Evolutionary conservation across 2,797 vertebrate genomes (phyloP).

Genomic region (Tauraco hartlaubi): DNA sequence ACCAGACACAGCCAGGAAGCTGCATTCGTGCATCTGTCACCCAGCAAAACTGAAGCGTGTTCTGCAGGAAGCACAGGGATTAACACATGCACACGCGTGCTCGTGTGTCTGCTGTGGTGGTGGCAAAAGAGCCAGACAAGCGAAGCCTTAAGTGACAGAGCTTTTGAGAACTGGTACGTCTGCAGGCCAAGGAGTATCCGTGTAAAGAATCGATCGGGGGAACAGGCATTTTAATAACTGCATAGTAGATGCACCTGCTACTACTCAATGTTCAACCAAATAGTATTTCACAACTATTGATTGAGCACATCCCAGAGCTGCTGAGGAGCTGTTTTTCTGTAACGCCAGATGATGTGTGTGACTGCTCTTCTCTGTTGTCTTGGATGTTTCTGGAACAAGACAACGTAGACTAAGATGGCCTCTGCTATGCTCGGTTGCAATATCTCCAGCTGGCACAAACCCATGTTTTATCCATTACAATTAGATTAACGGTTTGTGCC

Average conservation of each 20-base stretch:
- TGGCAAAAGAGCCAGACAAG: not conserved
- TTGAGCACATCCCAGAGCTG: conserved; percentile 6
- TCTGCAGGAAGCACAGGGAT: not conserved
- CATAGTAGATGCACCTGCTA: conserved; percentile 58
- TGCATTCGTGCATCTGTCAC: not conserved
- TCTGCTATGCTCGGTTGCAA: not conserved
- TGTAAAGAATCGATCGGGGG: not conserved
- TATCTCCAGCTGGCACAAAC: not conserved
- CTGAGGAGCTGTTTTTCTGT: not conserved
- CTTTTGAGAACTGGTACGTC: not conserved
- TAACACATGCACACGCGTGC: not conserved
- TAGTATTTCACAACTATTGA: conserved; percentile 53
- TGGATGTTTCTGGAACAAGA: not conserved
- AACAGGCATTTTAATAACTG: conserved; percentile 56
- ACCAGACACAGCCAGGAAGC: not conserved
- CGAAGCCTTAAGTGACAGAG: not conserved
- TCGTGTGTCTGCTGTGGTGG: not conserved
- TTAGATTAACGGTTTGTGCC: not conserved
- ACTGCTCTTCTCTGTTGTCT: not conserved
- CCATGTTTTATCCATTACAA: not conserved
- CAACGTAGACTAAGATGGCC: not conserved
- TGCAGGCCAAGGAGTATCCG: not conserved
- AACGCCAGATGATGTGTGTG: not conserved
- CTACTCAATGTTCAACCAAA: conserved; percentile 15
- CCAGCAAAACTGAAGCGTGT: not conserved